Conservation (phyloP, 2,888 invertebrate genomes). For the Drosophila anomelani region DNA sequence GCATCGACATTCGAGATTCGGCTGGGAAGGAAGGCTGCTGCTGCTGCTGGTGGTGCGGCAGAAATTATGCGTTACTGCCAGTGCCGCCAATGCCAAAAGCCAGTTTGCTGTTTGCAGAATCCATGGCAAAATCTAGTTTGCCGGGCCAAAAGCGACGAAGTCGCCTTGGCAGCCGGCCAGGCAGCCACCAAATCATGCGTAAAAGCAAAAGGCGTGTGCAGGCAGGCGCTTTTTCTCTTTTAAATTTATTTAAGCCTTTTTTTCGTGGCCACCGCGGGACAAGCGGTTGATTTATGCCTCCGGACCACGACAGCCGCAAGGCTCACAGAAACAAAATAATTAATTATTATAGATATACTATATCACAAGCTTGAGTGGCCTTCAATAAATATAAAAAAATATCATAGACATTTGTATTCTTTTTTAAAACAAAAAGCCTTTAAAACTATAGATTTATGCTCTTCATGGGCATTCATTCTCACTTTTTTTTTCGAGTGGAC, state of each 20-base stretch:
- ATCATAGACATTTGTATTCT: not conserved
- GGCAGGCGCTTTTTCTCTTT: slow-evolving; percentile 20
- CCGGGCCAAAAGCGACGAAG: slow-evolving; percentile 58
- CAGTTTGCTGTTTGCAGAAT: slow-evolving; percentile 77
- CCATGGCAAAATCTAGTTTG: slow-evolving; percentile 75
- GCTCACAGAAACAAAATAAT: not conserved
- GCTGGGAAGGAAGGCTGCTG: slow-evolving; percentile 47
- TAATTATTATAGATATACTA: too few species aligned
- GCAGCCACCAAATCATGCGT: slow-evolving; percentile 70
- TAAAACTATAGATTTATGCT: not conserved
- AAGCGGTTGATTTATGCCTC: slow-evolving; percentile 69
- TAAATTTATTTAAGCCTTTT: slow-evolving; percentile 10
- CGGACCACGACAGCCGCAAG: slow-evolving; percentile 51
- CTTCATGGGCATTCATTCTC: not conserved
- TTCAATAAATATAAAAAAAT: not conserved
- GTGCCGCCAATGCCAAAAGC: slow-evolving; percentile 64
- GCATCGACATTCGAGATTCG: slow-evolving; percentile 54
- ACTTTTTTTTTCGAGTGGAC: not conserved
- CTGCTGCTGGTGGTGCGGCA: slow-evolving; percentile 36
- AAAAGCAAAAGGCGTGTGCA: slow-evolving; percentile 68
- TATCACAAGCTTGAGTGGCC: not conserved
- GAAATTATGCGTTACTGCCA: slow-evolving; percentile 77
- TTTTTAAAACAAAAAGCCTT: not conserved
- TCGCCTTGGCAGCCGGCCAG: slow-evolving; percentile 35
- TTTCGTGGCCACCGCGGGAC: slow-evolving; percentile 56